Base-by-base conservation (phyloP, 1,140 invertebrate species). In the Rhyacophila brunnea region DNA sequence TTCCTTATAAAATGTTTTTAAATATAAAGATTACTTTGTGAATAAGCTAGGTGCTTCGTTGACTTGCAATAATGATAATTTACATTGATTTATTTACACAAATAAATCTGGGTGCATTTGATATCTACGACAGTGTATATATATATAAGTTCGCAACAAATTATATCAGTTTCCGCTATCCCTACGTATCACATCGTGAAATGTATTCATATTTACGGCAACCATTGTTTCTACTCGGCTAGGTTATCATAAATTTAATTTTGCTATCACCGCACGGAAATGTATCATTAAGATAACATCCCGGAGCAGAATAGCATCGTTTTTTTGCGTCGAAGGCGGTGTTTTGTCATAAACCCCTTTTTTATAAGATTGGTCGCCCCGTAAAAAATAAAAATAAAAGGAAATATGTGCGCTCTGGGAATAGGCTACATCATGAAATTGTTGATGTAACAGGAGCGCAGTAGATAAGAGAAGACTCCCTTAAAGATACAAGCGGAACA, bases 341-440 rank as follows among this genome's bases (percentile, higher is more conserved):
- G 19, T 35, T 32, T 54, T 32, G 38, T 48, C 55, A 57, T 63
- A 57, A 63, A 57, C 44, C 60, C 55, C 44, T 49, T 55, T 50
- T 46, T 59, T 56, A 56, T 56, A 36, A 40, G 15, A 47, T 47
- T 19, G 53, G 53, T 23, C 44, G 32, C 19, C 23, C 36, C 17
- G 19, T 51, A 54, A 64, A 58, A 63, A 63, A 58, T 49, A 57
- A 53, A 63, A 59, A 59, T 62, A 57, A 53, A 59, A 44, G 56
- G 51, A 54, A 53, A 64, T 64, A 64, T 59, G 56, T 54, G 61
- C 40, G 56, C 46, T 45, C n/a, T 43, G 61, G 61, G 61, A 64
- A 59, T 55, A 59, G 46, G 51, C 48, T 18, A 35, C 56, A 28
- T 28, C 23, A 54, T 48, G 46, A 64, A 64, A 58, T 59, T 51